Evolutionary conservation across 1,140 invertebrate species (phyloP), one percentile per base, ranked within the genome.

Genomic region (Ctenoplectra terminalis): DNA sequence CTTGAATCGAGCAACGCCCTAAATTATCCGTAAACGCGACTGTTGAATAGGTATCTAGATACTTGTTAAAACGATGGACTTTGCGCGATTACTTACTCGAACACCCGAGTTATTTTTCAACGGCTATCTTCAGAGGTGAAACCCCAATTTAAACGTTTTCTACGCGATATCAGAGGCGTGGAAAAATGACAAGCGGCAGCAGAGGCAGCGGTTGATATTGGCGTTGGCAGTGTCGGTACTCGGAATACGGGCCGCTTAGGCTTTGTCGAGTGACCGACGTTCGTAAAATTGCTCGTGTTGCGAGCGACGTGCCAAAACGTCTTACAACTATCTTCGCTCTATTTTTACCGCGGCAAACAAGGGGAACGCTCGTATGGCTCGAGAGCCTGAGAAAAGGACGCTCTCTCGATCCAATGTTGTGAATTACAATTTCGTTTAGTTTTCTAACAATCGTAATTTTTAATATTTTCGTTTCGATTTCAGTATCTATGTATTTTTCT

Each of bases 201-300:
- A 29, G 20, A 34, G 13, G 11, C 17, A 20, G 0, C 9, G 17
- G 20, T 26, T n/a, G n/a, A 17, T 26, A 40, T 17, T 7, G n/a
- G 60, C 40, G 76, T 46, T 78, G 76, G 76, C 76, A 29, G 67
- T 23, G n/a, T 5, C 58, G 9, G 56, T 56, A 66, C 26, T 26
- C 82, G 83, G 72, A 60, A 66, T 74, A 69, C 71, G 31, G 37
- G 63, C 7, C 31, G 76, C 67, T 72, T 64, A 63, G 75, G 63
- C 70, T 85, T 84, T 72, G 72, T 81, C 78, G 84, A 79, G 71
- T 60, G 71, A 50, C n/a, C 72, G 78, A 85, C 67, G 72, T 46
- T 69, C 75, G 78, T 81, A 82, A 85, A 86, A 86, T 86, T 76
- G 69, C 63, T 50, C 71, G 52, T 60, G 67, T 23, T n/a, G 6